These are phyloP conservation scores for Pipistrellus nathusii DNA, from an alignment of 2,797 vertebrate genomes.

Conservation along the genomic window DNA sequence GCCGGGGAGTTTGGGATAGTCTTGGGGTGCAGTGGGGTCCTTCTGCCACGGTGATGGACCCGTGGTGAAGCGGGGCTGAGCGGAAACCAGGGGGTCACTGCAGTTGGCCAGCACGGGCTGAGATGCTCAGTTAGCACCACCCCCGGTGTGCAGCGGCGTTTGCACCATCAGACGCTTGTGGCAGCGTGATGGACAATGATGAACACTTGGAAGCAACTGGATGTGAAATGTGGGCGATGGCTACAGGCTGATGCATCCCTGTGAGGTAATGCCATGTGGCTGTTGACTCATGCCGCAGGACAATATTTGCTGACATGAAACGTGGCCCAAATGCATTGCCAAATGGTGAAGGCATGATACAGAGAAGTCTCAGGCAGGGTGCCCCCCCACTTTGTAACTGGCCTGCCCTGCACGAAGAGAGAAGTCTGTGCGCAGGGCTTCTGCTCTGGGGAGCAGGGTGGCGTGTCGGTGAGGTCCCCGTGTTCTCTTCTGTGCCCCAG, in stretches of 20 bases:
- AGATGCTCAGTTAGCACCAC: rapidly evolving
- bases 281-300: neutral
- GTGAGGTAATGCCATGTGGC: neutral
- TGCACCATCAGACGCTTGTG: rapidly evolving
- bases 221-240: neutral
- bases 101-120: rapidly evolving
- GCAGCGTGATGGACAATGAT: rapidly evolving
- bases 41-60: rapidly evolving
- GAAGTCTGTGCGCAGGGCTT: rapidly evolving
- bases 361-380: neutral
- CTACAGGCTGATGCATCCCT: neutral
- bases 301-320: neutral
- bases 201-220: neutral
- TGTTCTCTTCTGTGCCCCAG: neutral
- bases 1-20: neutral
- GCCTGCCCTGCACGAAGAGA: neutral
- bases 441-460: too few relatives aligned
- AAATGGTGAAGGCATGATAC: neutral
- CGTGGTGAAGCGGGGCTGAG: rapidly evolving
- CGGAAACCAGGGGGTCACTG: too few relatives aligned
- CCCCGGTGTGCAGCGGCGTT: neutral
- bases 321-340: neutral
- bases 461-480: too few relatives aligned
- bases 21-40: neutral
- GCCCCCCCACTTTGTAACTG: rapidly evolving